phyloP scores from a whole-genome alignment of 30 jellyfish, hydroid and myxozoan species.

The Mastigias papua region DNA sequence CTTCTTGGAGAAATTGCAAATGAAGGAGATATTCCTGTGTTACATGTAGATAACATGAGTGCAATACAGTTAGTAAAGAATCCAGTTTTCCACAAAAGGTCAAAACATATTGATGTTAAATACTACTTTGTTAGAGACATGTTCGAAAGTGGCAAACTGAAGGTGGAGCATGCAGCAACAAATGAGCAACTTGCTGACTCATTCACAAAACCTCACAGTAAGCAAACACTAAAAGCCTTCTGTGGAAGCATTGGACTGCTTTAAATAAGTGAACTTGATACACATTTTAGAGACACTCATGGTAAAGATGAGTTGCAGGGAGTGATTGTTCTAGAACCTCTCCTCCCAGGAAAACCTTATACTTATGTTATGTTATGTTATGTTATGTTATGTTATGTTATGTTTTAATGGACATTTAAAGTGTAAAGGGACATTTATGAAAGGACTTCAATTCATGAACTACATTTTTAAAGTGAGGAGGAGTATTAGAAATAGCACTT shows the following conservation, averaged over 20 bases:
- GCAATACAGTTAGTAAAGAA: constrained; percentile 63
- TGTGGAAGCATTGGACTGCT: constrained; percentile 45
- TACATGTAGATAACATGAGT: constrained; percentile 60
- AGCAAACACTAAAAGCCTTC: constrained; percentile 61
- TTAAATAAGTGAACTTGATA: background rate
- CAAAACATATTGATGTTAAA: constrained; percentile 64
- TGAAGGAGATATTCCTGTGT: constrained; percentile 23
- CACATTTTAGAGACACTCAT: background rate
- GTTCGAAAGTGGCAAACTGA: constrained; percentile 69
- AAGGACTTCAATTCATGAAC: background rate
- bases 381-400: background rate
- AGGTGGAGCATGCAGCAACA: constrained; percentile 64
- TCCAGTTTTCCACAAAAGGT: constrained; percentile 64
- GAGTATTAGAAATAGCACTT: background rate
- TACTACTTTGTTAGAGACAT: constrained; percentile 66
- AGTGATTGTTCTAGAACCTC: background rate
- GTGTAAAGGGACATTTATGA: background rate
- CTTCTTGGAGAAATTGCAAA: constrained; percentile 27
- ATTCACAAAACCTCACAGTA: constrained; percentile 49
- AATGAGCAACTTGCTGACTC: constrained; percentile 65
- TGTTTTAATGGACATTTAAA: background rate
- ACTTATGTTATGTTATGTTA: background rate
- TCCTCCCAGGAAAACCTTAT: background rate
- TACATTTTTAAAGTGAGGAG: background rate
- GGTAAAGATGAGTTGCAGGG: background rate